Evolutionary conservation across 1,140 invertebrate genomes (phyloP), one percentile per base, ranked within the genome.

Genomic region (Antheraea pernyi): DNA sequence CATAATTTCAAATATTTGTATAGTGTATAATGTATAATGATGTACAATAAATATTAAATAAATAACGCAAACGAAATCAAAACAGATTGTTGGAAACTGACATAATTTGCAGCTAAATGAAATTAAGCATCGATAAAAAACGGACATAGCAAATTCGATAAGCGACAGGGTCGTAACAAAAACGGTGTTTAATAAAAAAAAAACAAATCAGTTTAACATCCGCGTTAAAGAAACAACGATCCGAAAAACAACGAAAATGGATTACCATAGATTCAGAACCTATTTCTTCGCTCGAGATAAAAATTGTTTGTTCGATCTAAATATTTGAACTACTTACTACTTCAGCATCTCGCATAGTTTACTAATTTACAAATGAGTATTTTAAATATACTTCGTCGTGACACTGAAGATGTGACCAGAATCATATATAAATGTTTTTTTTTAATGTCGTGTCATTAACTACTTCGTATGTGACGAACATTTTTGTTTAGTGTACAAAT

Each of bases 231-330:
- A 53, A 60, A 60, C 59, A 11, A 60, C 19, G 22, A 22, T 6
- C 22, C 19, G 22, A 60, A 10, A 30, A 60, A 60, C 9, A 60
- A 60, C 19, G 7, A 9, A 30, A 30, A 22, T 61, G 16, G n/a
- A 59, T 59, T 59, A 18, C 58, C n/a, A 59, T 59, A 61, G 19
- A 61, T 61, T 30, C 16, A 53, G 46, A 53, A 53, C 0, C 39
- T 42, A 42, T 9, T 42, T 42, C 11, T 11, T 53, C 16, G 9
- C 19, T 6, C 18, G 59, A 48, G 48, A 59, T 67, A 67, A 67
- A 67, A 16, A 58, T 39, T 67, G 66, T 67, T 67, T 60, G 37
- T 58, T 30, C 13, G 66, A 36, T 67, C 66, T 67, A 67, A 53
- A 67, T 67, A 67, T 37, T 60, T 67, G 66, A 60, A 60, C 22